phyloP scores from a whole-genome alignment of 2,888 invertebrate genomes.

The Calameuta filiformis region DNA sequence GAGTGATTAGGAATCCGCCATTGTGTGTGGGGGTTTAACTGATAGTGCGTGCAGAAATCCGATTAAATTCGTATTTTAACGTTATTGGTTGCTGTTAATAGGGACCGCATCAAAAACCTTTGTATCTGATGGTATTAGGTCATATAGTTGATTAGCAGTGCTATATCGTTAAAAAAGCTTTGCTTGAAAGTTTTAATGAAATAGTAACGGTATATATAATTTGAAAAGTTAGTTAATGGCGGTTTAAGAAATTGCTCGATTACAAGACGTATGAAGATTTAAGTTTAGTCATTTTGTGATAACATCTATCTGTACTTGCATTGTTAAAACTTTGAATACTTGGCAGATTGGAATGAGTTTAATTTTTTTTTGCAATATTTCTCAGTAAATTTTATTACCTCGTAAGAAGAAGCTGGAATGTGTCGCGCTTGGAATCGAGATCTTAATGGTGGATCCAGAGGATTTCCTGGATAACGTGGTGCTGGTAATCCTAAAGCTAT shows the following conservation, averaged over 20 bases:
- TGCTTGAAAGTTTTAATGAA: conserved; percentile 33
- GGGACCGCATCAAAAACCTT: conserved; percentile 6
- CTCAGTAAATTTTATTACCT: conserved; percentile 66
- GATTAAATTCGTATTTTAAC: conserved; percentile 10
- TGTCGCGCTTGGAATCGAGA: conserved; percentile 95
- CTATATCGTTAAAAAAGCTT: background rate
- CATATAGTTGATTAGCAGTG: conserved; percentile 20
- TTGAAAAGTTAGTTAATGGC: conserved; percentile 27
- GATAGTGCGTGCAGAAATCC: background rate
- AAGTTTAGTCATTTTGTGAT: background rate
- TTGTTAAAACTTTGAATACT: background rate
- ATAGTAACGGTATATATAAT: conserved; percentile 25
- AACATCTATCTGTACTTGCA: background rate
- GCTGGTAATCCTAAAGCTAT: conserved; percentile 93
- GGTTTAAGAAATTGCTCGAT: background rate
- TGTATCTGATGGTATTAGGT: conserved; percentile 25
- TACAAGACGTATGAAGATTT: background rate
- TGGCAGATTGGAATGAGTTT: background rate
- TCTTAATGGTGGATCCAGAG: conserved; percentile 93
- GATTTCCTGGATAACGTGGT: conserved; percentile 89
- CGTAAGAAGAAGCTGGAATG: conserved; percentile 75
- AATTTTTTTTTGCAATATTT: conserved; percentile 1
- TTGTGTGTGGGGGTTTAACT: background rate
- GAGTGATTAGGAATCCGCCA: background rate
- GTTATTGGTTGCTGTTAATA: conserved; percentile 13